phyloP scores from a whole-genome alignment of 2,113 vertebrate species.

The Melanocharis versteri region DNA sequence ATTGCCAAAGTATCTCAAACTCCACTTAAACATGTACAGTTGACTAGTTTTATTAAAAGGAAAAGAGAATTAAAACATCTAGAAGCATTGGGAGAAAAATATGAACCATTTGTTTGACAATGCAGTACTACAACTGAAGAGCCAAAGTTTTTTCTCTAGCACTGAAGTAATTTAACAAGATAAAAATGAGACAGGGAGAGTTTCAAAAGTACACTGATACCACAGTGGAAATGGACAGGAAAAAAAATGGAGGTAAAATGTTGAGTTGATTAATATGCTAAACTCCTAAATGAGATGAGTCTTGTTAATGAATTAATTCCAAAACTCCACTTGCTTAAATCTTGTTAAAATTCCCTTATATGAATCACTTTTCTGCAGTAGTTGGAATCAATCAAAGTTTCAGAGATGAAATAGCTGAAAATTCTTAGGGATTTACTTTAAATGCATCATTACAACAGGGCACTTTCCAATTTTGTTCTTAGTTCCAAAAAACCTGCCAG shows the following conservation, averaged over 20 bases:
- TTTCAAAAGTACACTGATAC: background rate
- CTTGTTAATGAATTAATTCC: background rate
- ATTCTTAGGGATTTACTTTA: conserved; percentile 15
- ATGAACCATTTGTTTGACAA: background rate
- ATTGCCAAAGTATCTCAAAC: background rate
- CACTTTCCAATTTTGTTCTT: conserved; percentile 1
- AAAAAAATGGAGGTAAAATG: background rate
- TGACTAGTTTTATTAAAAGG: background rate
- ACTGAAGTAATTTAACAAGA: background rate
- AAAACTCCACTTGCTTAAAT: background rate
- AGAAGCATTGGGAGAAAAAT: background rate
- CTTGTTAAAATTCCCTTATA: background rate
- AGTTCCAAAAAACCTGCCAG: conserved; percentile 1
- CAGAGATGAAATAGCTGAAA: background rate
- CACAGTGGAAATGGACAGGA: background rate
- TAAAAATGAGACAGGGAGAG: background rate
- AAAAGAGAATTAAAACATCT: background rate
- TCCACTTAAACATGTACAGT: background rate
- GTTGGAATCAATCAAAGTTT: background rate
- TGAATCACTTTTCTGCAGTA: background rate
- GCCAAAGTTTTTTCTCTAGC: background rate
- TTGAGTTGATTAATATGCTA: background rate
- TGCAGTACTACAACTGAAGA: background rate
- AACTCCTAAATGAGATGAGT: background rate
- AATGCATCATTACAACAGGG: background rate